Base-by-base conservation (phyloP, 2,113 vertebrate species). In the Psephotus haematonotus region DNA sequence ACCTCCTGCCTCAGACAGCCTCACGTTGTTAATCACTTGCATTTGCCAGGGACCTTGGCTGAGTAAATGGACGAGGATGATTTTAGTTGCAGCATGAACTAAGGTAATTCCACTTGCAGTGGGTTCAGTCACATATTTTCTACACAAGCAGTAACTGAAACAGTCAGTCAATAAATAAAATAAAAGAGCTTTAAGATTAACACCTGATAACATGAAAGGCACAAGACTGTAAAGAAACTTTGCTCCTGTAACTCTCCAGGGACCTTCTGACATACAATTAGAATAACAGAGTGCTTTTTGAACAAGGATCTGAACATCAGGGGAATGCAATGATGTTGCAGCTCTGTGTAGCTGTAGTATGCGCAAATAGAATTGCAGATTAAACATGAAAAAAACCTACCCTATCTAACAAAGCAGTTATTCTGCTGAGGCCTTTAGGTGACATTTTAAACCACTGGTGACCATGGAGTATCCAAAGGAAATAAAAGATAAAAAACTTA, bases 401-500 rank as follows among this genome's bases (percentile, higher is more conserved):
- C 8, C 76, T 97, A 93, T 92, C 88, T 92, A 97, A 97, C 93
- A 97, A 96, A 96, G 86, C 75, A 95, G 72, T 90, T 96, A 92
- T 81, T 96, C 93, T 97, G 82, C 82, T 85, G 89, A 91, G 90
- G 86, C 93, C 96, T 90, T 93, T 88, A 86, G 80, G 90, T 95
- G 97, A 97, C 95, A 95, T 78, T 95, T 96, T 93, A 97, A 98
- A 97, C 94, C 97, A 96, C 97, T 13, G 4, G 97, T 97, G 97
- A 94, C 92, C 76, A 92, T 7, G 44, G 46, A 88, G 91, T 63
- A 95, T 97, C 97, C 94, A 97, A 97, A 97, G 64, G 89, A 95
- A 96, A 98, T 82, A 97, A 63, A 94, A 98, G 98, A 98, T 98
- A 98, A 98, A 97, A 94, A 96, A 88, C 95, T 85, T 97, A 83